Evolutionary conservation across 2,888 invertebrate genomes (phyloP).

Genomic region (Caenorhabditis panamensis): DNA sequence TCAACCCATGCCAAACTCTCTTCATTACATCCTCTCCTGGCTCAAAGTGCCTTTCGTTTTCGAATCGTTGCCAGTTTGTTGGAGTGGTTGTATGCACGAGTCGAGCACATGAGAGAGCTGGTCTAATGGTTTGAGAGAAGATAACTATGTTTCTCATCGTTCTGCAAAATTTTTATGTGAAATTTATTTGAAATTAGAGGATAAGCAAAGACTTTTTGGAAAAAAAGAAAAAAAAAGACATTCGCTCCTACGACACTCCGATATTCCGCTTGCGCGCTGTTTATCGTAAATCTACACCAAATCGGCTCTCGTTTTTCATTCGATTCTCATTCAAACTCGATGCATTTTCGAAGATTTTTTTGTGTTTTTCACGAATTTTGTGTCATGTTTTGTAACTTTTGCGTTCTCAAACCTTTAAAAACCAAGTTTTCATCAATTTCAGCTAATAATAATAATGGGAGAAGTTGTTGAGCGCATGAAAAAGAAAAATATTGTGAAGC

Average conservation of each 20-base stretch:
- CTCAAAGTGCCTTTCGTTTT: slow-evolving; percentile 80
- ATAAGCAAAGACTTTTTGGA: no score
- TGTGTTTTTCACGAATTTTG: not conserved
- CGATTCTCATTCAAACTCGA: not conserved
- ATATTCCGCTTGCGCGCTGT: slow-evolving; percentile 6
- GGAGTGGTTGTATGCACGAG: slow-evolving; percentile 56
- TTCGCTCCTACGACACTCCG: slow-evolving; percentile 30
- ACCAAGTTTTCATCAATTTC: not conserved
- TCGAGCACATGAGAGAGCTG: slow-evolving; percentile 15
- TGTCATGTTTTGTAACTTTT: not conserved
- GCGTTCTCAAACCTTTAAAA: slow-evolving; percentile 4
- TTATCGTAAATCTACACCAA: slow-evolving; percentile 27
- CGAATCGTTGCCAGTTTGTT: slow-evolving; percentile 75
- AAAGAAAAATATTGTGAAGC: slow-evolving; percentile 87
- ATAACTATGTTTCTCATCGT: slow-evolving; percentile 17
- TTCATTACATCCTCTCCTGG: slow-evolving; percentile 80
- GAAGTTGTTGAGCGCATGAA: slow-evolving; percentile 71
- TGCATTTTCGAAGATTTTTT: not conserved
- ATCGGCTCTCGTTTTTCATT: slow-evolving; percentile 5
- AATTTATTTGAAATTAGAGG: no score
- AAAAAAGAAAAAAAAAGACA: not conserved
- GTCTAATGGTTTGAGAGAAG: slow-evolving; percentile 17
- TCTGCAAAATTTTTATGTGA: no score
- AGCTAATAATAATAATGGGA: slow-evolving; percentile 48
- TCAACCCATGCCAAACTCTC: slow-evolving; percentile 78